phyloP scores from a whole-genome alignment of 2,888 invertebrate genomes.

The Tortricodes alternella region DNA sequence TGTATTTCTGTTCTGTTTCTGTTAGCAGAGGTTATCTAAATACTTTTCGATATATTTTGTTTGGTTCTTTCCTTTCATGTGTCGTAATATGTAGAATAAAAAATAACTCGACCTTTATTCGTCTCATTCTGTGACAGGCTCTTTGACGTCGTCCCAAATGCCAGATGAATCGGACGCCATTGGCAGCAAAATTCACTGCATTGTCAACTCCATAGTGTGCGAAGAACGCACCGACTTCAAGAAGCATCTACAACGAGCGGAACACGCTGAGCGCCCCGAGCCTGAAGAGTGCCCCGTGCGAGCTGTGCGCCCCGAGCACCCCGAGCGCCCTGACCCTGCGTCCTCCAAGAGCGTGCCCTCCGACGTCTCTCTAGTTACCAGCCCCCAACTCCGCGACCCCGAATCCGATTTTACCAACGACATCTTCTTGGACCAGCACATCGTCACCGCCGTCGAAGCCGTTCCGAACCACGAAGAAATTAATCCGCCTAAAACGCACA shows the following conservation, averaged over 20 bases:
- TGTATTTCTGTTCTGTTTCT: too few species aligned
- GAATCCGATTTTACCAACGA: slow-evolving; percentile 52
- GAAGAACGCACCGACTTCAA: too few species aligned
- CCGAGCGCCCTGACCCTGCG: neutral
- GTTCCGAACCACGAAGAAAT: slow-evolving; percentile 5
- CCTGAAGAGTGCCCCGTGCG: slow-evolving; percentile 39
- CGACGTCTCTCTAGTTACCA: too few species aligned
- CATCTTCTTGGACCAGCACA: slow-evolving; percentile 53
- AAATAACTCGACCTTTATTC: too few species aligned
- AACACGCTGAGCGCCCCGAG: slow-evolving; percentile 35
- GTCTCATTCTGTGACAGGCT: slow-evolving; percentile 41
- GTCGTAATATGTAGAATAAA: too few species aligned
- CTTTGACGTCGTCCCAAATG: slow-evolving; percentile 45
- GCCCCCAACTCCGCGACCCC: slow-evolving; percentile 16
- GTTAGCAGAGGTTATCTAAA: too few species aligned
- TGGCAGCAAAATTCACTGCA: slow-evolving; percentile 53
- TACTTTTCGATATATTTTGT: too few species aligned
- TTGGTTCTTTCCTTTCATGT: too few species aligned
- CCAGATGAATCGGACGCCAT: slow-evolving; percentile 37
- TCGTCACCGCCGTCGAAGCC: slow-evolving; percentile 51
- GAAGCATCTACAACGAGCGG: too few species aligned
- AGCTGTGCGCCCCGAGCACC: neutral
- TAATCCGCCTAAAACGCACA: neutral
- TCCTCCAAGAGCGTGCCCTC: too few species aligned
- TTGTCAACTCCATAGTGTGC: slow-evolving; percentile 49